Conservation (phyloP, 2,888 invertebrate genomes). For the Holacanthella duospinosa region DNA sequence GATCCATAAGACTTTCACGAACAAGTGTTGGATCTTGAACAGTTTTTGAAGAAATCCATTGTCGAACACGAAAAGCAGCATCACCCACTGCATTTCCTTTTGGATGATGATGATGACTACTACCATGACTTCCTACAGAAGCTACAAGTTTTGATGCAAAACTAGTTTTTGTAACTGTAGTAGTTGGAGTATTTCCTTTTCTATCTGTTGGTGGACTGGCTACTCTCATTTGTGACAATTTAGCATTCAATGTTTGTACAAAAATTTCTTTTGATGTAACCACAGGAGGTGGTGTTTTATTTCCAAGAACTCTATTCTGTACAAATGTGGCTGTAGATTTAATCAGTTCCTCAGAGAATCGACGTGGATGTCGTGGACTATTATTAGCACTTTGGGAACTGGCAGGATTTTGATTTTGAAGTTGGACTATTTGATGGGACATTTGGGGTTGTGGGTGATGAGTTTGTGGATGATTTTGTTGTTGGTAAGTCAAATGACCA, state of each 20-base stretch:
- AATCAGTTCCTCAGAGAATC: constrained; percentile 33
- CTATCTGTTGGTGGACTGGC: constrained; percentile 17
- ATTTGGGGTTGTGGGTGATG: constrained; percentile 16
- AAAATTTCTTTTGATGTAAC: constrained; percentile 32
- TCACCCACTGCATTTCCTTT: constrained; percentile 28
- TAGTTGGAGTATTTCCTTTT: constrained; percentile 12
- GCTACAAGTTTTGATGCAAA: constrained; percentile 28
- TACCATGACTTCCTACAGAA: constrained; percentile 16
- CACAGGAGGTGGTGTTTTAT: constrained; percentile 29
- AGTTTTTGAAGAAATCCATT: constrained; percentile 51
- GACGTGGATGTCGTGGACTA: constrained; percentile 22
- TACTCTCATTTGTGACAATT: constrained; percentile 31
- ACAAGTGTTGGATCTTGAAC: constrained; percentile 64
- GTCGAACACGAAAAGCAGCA: constrained; percentile 49
- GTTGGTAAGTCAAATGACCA: not conserved
- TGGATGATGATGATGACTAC: constrained; percentile 6
- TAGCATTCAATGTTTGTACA: constrained; percentile 33
- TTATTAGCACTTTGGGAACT: constrained; percentile 8
- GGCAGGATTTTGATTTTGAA: not conserved
- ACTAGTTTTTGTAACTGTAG: constrained; percentile 13
- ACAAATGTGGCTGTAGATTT: constrained; percentile 33
- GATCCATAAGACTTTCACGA: constrained; percentile 87
- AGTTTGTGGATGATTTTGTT: constrained; percentile 1
- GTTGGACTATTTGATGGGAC: constrained; percentile 25
- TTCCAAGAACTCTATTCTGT: constrained; percentile 30